phyloP scores from a whole-genome alignment of 2,797 vertebrate species.

The Acridotheres tristis region DNA sequence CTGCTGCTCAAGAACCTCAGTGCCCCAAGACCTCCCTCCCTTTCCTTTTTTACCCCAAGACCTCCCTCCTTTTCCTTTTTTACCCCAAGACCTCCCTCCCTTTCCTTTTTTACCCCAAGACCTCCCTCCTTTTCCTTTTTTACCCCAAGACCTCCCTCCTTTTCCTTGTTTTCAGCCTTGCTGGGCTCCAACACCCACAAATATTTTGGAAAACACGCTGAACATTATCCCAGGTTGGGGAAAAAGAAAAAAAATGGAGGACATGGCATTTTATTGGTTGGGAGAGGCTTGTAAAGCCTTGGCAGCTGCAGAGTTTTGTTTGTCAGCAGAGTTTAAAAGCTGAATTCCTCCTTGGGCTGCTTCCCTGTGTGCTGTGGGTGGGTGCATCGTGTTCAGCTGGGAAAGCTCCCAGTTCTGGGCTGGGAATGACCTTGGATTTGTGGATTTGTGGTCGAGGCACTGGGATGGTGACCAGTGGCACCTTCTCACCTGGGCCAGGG shows the following conservation, averaged over 20 bases:
- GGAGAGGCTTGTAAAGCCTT: neutral
- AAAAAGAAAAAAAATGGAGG: accelerated
- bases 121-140: too few species aligned
- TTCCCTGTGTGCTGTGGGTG: neutral
- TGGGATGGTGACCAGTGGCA: accelerated
- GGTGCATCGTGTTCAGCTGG: accelerated
- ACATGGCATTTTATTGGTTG: neutral
- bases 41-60: neutral
- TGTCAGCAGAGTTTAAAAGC: neutral
- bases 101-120: too few species aligned
- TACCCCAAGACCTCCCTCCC: too few species aligned
- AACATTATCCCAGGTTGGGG: neutral
- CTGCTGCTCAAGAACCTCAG: neutral
- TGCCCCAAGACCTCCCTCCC: neutral
- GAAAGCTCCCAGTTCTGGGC: neutral
- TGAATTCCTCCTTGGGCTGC: neutral
- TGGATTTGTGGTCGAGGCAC: accelerated
- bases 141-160: neutral
- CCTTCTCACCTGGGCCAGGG: accelerated
- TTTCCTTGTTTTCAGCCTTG: neutral
- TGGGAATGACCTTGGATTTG: neutral
- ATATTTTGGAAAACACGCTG: accelerated
- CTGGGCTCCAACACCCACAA: neutral
- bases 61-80: too few species aligned
- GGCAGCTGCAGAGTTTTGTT: neutral